phyloP scores from a whole-genome alignment of 2,113 vertebrate species.

The Myodes glareolus region DNA sequence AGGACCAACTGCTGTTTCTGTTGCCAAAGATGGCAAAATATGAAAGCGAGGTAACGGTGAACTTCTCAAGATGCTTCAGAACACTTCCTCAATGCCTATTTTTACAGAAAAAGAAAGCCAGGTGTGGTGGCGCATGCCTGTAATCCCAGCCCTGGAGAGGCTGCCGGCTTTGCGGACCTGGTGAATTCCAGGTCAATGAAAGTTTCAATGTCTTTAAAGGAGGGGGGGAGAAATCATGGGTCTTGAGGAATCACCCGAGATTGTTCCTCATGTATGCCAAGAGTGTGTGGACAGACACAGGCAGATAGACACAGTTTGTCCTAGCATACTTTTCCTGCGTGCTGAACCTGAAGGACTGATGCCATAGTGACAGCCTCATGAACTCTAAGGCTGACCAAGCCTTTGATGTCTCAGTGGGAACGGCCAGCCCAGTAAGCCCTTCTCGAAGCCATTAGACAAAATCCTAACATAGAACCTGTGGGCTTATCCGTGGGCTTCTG shows the following conservation, averaged over 20 bases:
- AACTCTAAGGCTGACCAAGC: background rate
- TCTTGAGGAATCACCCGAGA: background rate
- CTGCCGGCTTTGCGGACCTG: background rate
- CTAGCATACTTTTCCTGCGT: background rate
- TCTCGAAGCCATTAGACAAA: background rate
- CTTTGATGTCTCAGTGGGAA: background rate
- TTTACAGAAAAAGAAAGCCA: background rate
- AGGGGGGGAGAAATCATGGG: too few species aligned
- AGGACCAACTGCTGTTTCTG: background rate
- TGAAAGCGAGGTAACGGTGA: background rate
- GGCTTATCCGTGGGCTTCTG: background rate
- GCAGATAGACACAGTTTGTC: background rate
- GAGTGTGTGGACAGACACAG: background rate
- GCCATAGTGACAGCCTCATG: background rate
- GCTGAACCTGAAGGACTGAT: background rate
- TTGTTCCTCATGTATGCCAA: background rate
- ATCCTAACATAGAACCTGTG: background rate
- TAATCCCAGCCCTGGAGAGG: background rate
- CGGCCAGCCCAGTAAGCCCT: background rate
- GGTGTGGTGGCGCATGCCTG: too few species aligned
- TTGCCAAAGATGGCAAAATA: constrained; percentile 29
- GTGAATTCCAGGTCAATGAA: background rate
- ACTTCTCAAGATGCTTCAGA: background rate
- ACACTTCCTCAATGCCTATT: background rate
- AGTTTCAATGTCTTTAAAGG: background rate